phyloP scores from a whole-genome alignment of 2,888 invertebrate species.

The Drosophila melanosoma region DNA sequence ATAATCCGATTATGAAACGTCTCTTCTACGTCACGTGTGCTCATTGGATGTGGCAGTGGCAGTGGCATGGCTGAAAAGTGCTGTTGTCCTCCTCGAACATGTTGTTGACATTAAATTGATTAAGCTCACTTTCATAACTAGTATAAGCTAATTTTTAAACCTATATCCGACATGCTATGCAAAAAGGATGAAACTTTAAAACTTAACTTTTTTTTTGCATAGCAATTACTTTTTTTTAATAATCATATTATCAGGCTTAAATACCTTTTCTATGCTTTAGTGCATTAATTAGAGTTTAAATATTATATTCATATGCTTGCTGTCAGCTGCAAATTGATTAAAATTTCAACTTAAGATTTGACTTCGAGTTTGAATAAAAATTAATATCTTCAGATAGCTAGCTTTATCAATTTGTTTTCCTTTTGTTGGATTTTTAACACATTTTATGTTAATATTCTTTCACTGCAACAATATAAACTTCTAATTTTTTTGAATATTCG shows the following conservation, averaged over 20 bases:
- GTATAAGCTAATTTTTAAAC: neutral
- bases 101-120: conserved; percentile 66
- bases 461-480: neutral
- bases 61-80: neutral
- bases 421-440: neutral
- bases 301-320: neutral
- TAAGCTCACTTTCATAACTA: conserved; percentile 44
- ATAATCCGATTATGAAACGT: conserved; percentile 66
- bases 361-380: neutral
- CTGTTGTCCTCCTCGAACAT: conserved; percentile 30
- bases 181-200: neutral
- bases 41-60: neutral
- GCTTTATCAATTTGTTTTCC: neutral
- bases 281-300: neutral
- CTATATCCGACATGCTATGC: neutral
- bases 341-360: neutral
- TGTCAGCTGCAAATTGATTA: neutral
- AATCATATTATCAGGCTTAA: neutral
- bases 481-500: neutral
- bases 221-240: neutral
- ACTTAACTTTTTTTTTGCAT: neutral
- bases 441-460: neutral
- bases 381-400: fast-evolving
- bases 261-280: neutral
- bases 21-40: conserved; percentile 37